These are phyloP conservation scores for Apocrypta bakeri DNA, from an alignment of 1,140 invertebrate species.

Conservation along the genomic window DNA sequence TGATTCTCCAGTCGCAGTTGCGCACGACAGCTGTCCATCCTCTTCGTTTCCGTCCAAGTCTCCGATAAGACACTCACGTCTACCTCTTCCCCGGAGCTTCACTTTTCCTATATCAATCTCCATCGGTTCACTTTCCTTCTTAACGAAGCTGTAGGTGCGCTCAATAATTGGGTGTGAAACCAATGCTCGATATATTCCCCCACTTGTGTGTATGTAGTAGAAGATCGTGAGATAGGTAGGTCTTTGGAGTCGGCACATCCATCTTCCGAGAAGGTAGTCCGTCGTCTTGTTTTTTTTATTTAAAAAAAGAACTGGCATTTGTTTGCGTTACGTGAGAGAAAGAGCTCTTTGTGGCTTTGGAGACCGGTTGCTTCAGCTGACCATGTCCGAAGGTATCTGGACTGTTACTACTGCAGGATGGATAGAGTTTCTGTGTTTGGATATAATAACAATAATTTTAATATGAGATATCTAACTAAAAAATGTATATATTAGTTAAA, in stretches of 20 bases:
- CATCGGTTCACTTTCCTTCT: neutral
- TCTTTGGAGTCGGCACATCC: neutral
- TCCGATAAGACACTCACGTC: neutral
- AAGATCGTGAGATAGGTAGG: constrained; percentile 3
- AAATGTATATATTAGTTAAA: no score
- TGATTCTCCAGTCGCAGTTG: neutral
- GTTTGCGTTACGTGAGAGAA: neutral
- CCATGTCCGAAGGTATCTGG: neutral
- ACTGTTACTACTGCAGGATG: neutral
- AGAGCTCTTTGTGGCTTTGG: neutral
- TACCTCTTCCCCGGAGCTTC: neutral
- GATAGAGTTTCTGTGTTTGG: neutral
- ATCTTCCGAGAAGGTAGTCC: constrained; percentile 4
- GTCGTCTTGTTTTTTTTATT: neutral
- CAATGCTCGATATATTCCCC: constrained; percentile 6
- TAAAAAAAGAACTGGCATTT: neutral
- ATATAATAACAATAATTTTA: no score
- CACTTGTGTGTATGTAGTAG: neutral
- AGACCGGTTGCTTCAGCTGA: neutral
- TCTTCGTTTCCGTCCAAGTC: neutral
- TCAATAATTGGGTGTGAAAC: constrained; percentile 60
- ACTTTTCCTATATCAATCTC: constrained; percentile 44
- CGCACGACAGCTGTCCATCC: constrained; percentile 53
- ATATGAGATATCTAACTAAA: no score
- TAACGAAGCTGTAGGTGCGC: constrained; percentile 55